phyloP scores from a whole-genome alignment of 2,888 invertebrate species.

The Drosophila merina region DNA sequence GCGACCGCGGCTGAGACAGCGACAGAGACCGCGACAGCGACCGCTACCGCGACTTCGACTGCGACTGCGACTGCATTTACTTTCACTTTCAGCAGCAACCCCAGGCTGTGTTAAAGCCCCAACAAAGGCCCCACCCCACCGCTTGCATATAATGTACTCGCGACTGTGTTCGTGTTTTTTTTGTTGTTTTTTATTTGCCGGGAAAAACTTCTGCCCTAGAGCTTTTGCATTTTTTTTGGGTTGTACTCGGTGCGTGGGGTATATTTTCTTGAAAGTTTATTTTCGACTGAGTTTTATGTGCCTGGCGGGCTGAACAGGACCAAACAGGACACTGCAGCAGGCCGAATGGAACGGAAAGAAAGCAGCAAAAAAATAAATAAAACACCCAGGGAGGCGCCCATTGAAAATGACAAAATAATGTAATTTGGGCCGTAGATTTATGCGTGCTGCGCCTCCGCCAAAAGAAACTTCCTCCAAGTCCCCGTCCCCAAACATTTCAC shows the following conservation, averaged over 20 bases:
- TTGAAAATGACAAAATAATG: constrained; percentile 76
- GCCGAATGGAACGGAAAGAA: constrained; percentile 11
- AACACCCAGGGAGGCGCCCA: constrained; percentile 22
- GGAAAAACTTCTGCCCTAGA: constrained; percentile 71
- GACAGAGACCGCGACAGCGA: constrained; percentile 2
- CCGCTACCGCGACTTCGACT: constrained; percentile 30
- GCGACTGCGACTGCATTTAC: constrained; percentile 68
- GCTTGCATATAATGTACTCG: constrained; percentile 78
- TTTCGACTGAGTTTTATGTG: constrained; percentile 74
- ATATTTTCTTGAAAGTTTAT: constrained; percentile 65
- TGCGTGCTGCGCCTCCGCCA: constrained; percentile 70
- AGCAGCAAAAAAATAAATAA: background rate
- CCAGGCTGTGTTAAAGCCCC: constrained; percentile 40
- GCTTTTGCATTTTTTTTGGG: constrained; percentile 73
- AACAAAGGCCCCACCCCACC: constrained; percentile 1
- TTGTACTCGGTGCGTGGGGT: constrained; percentile 33
- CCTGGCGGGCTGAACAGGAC: constrained; percentile 55
- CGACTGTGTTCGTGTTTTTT: constrained; percentile 1
- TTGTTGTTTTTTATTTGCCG: constrained; percentile 27
- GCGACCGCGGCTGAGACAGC: constrained; percentile 52
- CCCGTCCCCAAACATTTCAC: background rate
- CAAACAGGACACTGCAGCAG: constrained; percentile 63
- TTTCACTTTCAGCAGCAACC: constrained; percentile 68
- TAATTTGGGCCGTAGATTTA: constrained; percentile 73
- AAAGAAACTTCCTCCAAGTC: background rate